A percentile compares a stretch with the other conserved stretches of the same genome.
phyloP scores from a whole-genome alignment of 2,113 vertebrate species.

The Bucco capensis region DNA sequence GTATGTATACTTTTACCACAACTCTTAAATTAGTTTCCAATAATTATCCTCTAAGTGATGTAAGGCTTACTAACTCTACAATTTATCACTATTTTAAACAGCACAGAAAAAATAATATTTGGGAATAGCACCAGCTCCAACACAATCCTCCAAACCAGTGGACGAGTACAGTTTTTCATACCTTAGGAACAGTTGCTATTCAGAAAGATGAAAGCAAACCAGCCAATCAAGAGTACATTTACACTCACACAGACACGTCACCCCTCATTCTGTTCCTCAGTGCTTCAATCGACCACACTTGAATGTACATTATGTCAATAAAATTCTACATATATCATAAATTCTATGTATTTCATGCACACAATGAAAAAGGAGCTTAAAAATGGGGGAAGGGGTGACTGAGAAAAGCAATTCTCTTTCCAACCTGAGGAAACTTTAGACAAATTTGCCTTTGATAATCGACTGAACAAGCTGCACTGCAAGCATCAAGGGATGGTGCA shows the following conservation, averaged over 20 bases:
- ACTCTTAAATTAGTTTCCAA: background rate
- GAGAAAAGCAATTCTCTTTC: slow-evolving; percentile 68
- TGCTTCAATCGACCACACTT: background rate
- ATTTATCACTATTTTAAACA: background rate
- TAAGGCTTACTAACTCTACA: background rate
- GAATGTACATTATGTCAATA: background rate
- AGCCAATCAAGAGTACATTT: background rate
- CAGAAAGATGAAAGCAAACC: slow-evolving; percentile 32
- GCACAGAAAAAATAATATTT: background rate
- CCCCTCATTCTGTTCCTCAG: background rate
- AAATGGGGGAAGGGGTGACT: slow-evolving; percentile 27
- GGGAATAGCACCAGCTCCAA: background rate
- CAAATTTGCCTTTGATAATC: slow-evolving; percentile 83
- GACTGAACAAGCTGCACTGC: slow-evolving; percentile 76
- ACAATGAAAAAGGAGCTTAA: slow-evolving; percentile 30
- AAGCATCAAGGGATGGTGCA: slow-evolving; percentile 81
- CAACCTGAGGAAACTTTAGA: slow-evolving; percentile 79
- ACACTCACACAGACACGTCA: background rate
- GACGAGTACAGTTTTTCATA: background rate
- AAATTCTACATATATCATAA: slow-evolving; percentile 8
- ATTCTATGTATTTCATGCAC: background rate
- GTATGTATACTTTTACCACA: background rate
- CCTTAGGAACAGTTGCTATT: slow-evolving; percentile 17
- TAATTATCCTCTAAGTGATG: background rate
- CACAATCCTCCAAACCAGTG: background rate